A percentile compares a stretch with the other conserved stretches of the same genome.
These are phyloP conservation scores for Callochromis pleurospilus DNA, from an alignment of 2,113 vertebrate species.

Conservation along the genomic window DNA sequence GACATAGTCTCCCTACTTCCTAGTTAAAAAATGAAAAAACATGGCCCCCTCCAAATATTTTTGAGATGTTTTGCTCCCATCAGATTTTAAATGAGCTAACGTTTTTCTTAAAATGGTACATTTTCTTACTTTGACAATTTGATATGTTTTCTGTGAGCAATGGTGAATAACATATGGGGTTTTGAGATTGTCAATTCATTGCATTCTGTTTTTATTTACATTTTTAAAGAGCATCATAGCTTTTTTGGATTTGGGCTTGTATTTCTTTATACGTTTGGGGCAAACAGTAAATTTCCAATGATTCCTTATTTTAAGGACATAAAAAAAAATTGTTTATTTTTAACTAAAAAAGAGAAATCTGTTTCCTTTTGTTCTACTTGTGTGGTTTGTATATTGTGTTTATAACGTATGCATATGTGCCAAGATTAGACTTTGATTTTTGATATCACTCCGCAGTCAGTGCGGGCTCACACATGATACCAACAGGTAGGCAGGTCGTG, in stretches of 20 bases:
- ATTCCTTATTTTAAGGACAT: not conserved
- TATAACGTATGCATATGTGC: not conserved
- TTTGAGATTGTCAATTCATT: not conserved
- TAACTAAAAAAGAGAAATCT: not conserved
- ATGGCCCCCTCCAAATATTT: not conserved
- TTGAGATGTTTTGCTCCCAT: not conserved
- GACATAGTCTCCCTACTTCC: not conserved
- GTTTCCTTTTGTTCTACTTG: not conserved
- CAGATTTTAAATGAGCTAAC: not conserved
- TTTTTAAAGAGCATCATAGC: not conserved
- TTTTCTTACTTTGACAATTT: not conserved
- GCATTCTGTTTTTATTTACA: not conserved
- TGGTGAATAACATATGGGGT: not conserved
- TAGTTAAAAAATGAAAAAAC: not conserved
- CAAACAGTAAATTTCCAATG: not conserved
- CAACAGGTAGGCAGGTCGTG: constrained; percentile 67
- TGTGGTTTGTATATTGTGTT: not conserved
- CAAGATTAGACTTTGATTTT: not conserved
- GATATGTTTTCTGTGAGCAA: not conserved
- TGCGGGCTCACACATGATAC: not conserved
- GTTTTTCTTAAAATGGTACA: not conserved
- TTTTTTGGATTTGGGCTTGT: not conserved
- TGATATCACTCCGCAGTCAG: not conserved
- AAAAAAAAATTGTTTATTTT: not conserved
- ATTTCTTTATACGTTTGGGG: not conserved